Conservation (phyloP, 2,888 invertebrate species). For the Trichogramma dendrolimi region DNA sequence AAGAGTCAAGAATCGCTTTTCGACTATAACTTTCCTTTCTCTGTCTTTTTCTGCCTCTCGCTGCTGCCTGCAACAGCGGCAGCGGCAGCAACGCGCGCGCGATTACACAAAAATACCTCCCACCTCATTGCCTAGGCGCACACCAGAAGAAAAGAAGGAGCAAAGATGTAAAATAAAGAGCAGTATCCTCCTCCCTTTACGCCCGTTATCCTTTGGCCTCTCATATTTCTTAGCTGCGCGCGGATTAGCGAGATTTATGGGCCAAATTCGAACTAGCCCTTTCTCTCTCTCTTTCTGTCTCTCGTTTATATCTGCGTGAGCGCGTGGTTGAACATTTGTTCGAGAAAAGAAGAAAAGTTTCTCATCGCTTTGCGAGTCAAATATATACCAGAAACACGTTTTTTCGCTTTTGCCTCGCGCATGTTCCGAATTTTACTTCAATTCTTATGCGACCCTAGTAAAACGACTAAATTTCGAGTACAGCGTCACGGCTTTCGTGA, state of each 20-base stretch:
- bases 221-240: conserved; percentile 38
- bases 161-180: conserved; percentile 3
- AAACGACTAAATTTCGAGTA: too few species aligned
- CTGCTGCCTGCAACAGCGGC: too few species aligned
- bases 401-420: too few species aligned
- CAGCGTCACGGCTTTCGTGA: too few species aligned
- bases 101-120: conserved; percentile 9
- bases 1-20: conserved; percentile 1
- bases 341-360: conserved; percentile 2
- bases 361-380: conserved; percentile 20
- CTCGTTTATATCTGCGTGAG: not conserved
- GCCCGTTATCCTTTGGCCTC: conserved; percentile 1
- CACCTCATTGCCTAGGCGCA: not conserved
- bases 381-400: not conserved
- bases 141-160: not conserved
- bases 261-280: conserved; percentile 26
- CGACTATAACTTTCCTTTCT: not conserved
- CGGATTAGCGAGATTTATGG: conserved; percentile 40
- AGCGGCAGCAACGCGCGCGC: not conserved
- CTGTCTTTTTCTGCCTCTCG: not conserved
- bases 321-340: not conserved
- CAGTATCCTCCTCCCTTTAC: conserved; percentile 19
- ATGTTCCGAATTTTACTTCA: too few species aligned
- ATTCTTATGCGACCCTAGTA: too few species aligned
- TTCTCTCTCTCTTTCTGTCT: not conserved